Evolutionary conservation across 2,888 invertebrate genomes (phyloP), one percentile per base, ranked within the genome.

Genomic region (Microplitis manilae): DNA sequence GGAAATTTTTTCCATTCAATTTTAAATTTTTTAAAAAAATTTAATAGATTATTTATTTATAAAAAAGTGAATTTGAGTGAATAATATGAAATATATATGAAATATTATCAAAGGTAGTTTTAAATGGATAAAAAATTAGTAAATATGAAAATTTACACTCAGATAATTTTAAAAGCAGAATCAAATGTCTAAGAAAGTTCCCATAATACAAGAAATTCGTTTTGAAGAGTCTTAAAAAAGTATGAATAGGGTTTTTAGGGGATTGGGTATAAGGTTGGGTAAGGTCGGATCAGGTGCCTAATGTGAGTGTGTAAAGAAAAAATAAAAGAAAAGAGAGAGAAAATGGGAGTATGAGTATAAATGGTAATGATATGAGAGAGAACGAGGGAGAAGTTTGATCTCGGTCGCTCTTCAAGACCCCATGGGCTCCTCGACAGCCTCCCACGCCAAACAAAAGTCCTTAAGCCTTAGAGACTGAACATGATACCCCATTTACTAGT

Each of bases 361-460:
- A 50, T 50, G 50, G 50, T 79, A 78, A 68, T 79, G 81, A 81
- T 80, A 82, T 82, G 81, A 79, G 80, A 74, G 72, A 75, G 75
- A 77, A 30, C 2, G 30, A 79, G 75, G 69, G 81, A 80, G 64
- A 60, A 68, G 68, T 64, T 15, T 73, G 20, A 67, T 79, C 76
- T 79, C 68, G 50, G 40, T 64, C 61, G 17, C 68, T 75, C 60
- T 77, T 64, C 17, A 73, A 73, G 62, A 68, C 68, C 62, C 73
- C 77, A 60, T 68, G 17, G 67, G 74, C 69, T 60, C 69, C 74
- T 67, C 73, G 71, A 78, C 76, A 88, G 87, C 89, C 89, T 89
- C 89, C 89, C 89, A 89, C 89, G 89, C 89, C 89, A 87, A 88
- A 90, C 89, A 89, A 89, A 89, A 89, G 89, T 89, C 88, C 86